Conservation (phyloP, 2,797 vertebrate genomes). For the Hoplostethus mediterraneus region DNA sequence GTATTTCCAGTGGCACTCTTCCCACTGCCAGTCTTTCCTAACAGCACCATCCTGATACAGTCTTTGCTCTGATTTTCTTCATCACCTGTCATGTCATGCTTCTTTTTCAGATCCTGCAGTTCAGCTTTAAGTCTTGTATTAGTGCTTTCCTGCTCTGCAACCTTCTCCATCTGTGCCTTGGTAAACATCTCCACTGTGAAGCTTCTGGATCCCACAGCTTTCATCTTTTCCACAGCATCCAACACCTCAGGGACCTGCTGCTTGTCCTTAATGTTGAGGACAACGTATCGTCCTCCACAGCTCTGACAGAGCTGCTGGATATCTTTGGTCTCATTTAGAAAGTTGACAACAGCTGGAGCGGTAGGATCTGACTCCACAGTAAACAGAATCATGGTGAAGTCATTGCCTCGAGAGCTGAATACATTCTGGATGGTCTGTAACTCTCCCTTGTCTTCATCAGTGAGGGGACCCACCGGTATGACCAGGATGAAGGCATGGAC, state of each 20-base stretch:
- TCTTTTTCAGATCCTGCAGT: neutral
- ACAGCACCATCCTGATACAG: constrained; percentile 42
- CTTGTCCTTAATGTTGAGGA: constrained; percentile 22
- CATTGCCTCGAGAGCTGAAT: constrained; percentile 42
- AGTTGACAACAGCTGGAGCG: constrained; percentile 11
- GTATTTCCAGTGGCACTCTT: constrained; percentile 53
- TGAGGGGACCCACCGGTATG: constrained; percentile 41
- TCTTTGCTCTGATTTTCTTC: neutral
- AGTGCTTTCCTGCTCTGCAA: neutral
- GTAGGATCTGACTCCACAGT: constrained; percentile 38
- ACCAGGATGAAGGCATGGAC: constrained; percentile 71
- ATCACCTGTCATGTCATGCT: neutral
- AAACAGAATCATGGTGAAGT: constrained; percentile 57
- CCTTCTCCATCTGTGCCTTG: constrained; percentile 7
- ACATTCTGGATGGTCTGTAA: constrained; percentile 47
- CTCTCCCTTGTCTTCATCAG: constrained; percentile 59
- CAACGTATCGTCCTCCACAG: constrained; percentile 30
- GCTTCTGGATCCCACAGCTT: neutral
- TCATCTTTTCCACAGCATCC: neutral
- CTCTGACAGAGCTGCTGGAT: constrained; percentile 23
- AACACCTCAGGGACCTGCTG: constrained; percentile 25
- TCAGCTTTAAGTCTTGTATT: too few relatives aligned
- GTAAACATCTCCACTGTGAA: constrained; percentile 24
- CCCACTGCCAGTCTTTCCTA: constrained; percentile 54
- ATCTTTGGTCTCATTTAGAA: neutral